Evolutionary conservation across 2,113 vertebrate species (phyloP), one percentile per base, ranked within the genome.

Genomic region (Nicator chloris): DNA sequence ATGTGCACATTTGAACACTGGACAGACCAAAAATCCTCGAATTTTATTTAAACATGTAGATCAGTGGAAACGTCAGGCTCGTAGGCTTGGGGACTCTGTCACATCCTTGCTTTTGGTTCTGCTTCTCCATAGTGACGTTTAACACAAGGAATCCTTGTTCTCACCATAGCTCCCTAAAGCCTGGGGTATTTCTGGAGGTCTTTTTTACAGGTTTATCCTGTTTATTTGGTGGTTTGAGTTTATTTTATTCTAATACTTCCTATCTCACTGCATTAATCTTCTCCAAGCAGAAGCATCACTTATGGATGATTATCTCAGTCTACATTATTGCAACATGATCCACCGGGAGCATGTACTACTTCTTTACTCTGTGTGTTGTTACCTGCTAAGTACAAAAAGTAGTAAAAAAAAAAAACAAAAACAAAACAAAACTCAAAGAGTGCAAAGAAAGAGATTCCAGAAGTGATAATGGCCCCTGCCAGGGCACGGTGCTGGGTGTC

Each of bases 101-200:
- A 49, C 10, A 0, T 45, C 65, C 44, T 68, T 57, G 28, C 14
- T 85, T 54, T 88, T 47, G 56, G 10, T 77, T 78, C 68, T 90
- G 65, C 77, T 86, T 75, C 72, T 84, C 73, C 31, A 7, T 2
- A 81, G 49, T 81, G 82, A 70, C 80, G 53, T 69, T 56, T 53
- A 42, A 44, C 31, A 85, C 75, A 82, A 94, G 85, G 85, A 66
- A 68, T 70, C 28, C 63, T 91, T 91, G 66, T 89, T 91, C 50
- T 80, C 75, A 45, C 45, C 6, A 1, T 53, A 15, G 57, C 73
- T 92, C 42, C 72, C 27, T 71, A 27, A 59, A 66, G 44, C 37
- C 51, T 33, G 39, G 45, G 7, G 26, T 47, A 7, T 53, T 70
- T 87, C 39, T 82, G 53, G 18, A 31, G 37, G 44, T 22, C 66